Base-by-base conservation (phyloP, 2,888 invertebrate genomes). In the Chymomyza fuscimana region DNA sequence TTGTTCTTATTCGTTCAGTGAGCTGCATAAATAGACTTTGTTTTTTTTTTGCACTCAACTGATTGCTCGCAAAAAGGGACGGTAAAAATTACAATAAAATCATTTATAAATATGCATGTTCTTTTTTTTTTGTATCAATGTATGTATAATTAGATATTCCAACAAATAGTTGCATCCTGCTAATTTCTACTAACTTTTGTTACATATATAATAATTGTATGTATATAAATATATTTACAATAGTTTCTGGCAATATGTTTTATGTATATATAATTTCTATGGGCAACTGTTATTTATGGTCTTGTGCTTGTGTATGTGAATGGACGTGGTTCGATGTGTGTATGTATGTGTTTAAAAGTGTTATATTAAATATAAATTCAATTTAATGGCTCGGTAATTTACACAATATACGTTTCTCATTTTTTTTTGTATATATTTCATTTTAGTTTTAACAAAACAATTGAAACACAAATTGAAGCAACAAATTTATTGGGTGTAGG, bases 71-170 rank as follows among this genome's bases (percentile, higher is more conserved):
- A 90, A 90, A 88, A 89, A 89, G 91, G 91, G 91, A 91, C 91
- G 91, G 91, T 91, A 89, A 91, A 89, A 91, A 90, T 91, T 91
- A 89, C 91, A 91, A 90, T 91, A 91, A 91, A 91, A 91, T 90
- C 89, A 89, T 87, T 86, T 71, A 72, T 78, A 83, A 82, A 87
- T 87, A 78, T 82, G 77, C 73, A 76, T 80, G 73, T 65, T 73
- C 22, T 58, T 63, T 63, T 22, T 63, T 63, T 63, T 65, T 65
- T 69, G 60, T 67, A 64, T 25, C 16, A 56, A 36, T 65, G 65
- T 59, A 36, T 65, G 65, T 59, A 54, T 65, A 65, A 65, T 54
- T 46, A 22, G 52, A 40, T 51, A 62, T 65, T 69, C 19, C 54
- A 51, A 29, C 51, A 69, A 32, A 69, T 65, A 63, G 69, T 52